Evolutionary conservation across 2,888 invertebrate genomes (phyloP).

Genomic region (Nemoura dubitans): DNA sequence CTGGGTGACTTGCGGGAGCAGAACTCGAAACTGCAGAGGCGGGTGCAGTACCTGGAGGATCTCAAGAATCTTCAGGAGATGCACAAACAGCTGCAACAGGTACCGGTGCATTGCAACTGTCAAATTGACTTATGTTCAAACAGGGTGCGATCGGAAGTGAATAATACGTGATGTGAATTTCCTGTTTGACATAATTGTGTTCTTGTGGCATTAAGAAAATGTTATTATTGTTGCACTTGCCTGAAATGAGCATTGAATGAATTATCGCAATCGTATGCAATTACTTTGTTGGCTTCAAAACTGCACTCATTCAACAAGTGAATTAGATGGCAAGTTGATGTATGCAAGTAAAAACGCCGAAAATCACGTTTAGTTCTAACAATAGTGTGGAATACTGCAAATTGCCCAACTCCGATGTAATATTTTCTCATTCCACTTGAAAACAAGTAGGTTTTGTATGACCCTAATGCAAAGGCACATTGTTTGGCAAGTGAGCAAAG

Average conservation of each 20-base stretch:
- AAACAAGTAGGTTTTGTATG: neutral
- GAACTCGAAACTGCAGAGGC: constrained; percentile 72
- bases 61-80: constrained; percentile 72
- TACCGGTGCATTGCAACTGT: too few species aligned
- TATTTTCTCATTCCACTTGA: neutral
- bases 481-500: neutral
- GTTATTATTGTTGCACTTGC: neutral
- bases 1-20: constrained; percentile 76
- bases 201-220: neutral
- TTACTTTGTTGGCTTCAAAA: neutral
- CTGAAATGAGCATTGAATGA: neutral
- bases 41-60: constrained; percentile 77
- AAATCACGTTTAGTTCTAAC: neutral
- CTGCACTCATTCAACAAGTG: neutral
- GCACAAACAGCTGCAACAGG: constrained; percentile 62
- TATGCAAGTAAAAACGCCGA: neutral
- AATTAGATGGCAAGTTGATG: neutral
- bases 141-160: too few species aligned
- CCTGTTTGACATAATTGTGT: too few species aligned
- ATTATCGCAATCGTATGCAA: neutral
- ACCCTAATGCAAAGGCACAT: neutral
- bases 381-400: neutral
- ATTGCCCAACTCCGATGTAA: neutral
- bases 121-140: neutral
- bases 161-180: too few species aligned